phyloP scores from a whole-genome alignment of 2,888 invertebrate species.

The Gnatocerus cornutus region DNA sequence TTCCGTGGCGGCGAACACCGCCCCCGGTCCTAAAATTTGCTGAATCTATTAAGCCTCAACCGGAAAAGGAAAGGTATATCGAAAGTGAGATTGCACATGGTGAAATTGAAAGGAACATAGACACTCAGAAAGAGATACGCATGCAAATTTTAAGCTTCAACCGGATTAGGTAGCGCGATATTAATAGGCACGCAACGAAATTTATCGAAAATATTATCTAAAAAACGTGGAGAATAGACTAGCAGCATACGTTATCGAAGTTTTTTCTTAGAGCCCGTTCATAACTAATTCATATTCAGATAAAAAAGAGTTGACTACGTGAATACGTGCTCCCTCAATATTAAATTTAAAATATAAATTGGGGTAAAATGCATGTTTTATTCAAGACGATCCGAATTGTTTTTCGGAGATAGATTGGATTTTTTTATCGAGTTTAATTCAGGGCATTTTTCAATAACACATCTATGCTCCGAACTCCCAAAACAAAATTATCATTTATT shows the following conservation, averaged over 20 bases:
- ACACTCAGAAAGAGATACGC: slow-evolving; percentile 27
- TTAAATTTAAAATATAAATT: slow-evolving; percentile 46
- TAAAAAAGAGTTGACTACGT: slow-evolving; percentile 39
- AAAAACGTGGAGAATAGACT: slow-evolving; percentile 19
- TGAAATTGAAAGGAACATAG: slow-evolving; percentile 49
- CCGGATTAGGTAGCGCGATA: slow-evolving; percentile 30
- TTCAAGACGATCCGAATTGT: slow-evolving; percentile 35
- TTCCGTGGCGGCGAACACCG: slow-evolving; percentile 46
- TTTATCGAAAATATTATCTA: slow-evolving; percentile 39
- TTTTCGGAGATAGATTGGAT: slow-evolving; percentile 22
- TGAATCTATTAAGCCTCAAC: slow-evolving; percentile 56
- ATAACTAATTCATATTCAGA: slow-evolving; percentile 42
- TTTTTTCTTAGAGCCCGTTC: slow-evolving; percentile 21
- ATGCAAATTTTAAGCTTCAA: slow-evolving; percentile 43
- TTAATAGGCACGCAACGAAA: slow-evolving; percentile 38
- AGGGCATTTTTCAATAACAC: background rate
- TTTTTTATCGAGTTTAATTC: slow-evolving; percentile 32
- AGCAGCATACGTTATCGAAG: slow-evolving; percentile 26
- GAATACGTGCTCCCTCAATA: slow-evolving; percentile 39
- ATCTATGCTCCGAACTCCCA: background rate
- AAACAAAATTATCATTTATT: slow-evolving; percentile 52
- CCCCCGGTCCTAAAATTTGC: slow-evolving; percentile 55
- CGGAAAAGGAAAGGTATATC: slow-evolving; percentile 53
- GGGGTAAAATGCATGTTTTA: slow-evolving; percentile 32
- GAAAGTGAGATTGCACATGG: slow-evolving; percentile 55